These are phyloP conservation scores for Fabriciana adippe DNA, from an alignment of 2,888 invertebrate species.

Conservation along the genomic window DNA sequence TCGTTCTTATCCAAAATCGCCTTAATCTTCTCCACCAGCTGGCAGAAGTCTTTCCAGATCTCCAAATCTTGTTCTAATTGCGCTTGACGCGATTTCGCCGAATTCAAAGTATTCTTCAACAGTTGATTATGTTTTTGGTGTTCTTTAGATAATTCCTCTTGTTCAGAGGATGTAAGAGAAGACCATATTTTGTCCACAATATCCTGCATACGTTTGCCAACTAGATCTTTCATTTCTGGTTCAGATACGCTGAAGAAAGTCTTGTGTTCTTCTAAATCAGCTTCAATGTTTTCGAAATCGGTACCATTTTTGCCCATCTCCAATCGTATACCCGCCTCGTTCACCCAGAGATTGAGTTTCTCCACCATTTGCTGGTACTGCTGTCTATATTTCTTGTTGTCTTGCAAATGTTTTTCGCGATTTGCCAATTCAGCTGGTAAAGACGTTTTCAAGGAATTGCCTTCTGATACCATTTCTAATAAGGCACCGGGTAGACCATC, in stretches of 20 bases:
- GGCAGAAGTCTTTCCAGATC: slow-evolving; percentile 92
- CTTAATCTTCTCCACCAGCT: slow-evolving; percentile 89
- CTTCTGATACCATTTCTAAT: slow-evolving; percentile 92
- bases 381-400: slow-evolving; percentile 88
- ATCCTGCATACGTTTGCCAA: slow-evolving; percentile 91
- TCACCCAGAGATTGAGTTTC: slow-evolving; percentile 91
- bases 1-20: slow-evolving; percentile 88
- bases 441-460: slow-evolving; percentile 88
- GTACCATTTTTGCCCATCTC: slow-evolving; percentile 91
- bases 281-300: slow-evolving; percentile 92
- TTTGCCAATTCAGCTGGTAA: slow-evolving; percentile 91
- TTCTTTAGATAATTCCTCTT: slow-evolving; percentile 91
- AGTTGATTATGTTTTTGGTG: slow-evolving; percentile 91
- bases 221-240: slow-evolving; percentile 88
- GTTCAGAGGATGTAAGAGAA: slow-evolving; percentile 89
- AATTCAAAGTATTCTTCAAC: slow-evolving; percentile 90
- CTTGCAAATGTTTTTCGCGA: slow-evolving; percentile 89
- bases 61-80: slow-evolving; percentile 91
- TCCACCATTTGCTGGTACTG: slow-evolving; percentile 89
- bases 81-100: slow-evolving; percentile 90
- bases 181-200: slow-evolving; percentile 95
- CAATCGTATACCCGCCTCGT: slow-evolving; percentile 89
- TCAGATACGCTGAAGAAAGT: slow-evolving; percentile 90
- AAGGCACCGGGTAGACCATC: slow-evolving; percentile 90
- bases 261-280: slow-evolving; percentile 93